Percentiles rank a stretch among this genome's conserved stretches.
Evolutionary conservation across 2,797 vertebrate genomes (phyloP).

Genomic region (Macrochelys suwanniensis): DNA sequence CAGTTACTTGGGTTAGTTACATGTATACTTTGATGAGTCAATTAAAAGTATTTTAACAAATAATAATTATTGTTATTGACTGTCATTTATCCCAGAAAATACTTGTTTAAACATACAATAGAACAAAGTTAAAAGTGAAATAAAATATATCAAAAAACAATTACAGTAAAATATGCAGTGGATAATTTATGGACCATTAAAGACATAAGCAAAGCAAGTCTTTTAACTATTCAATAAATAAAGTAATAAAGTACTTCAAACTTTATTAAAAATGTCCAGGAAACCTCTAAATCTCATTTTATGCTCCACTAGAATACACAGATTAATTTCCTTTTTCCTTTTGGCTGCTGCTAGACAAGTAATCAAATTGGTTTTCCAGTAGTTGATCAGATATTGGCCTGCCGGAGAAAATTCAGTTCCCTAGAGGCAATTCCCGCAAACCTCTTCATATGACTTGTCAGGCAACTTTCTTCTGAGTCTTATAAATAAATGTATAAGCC

Average conservation of each 20-base stretch:
- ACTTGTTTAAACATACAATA: not conserved
- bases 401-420: not conserved
- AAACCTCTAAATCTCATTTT: slow-evolving; percentile 56
- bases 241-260: slow-evolving; percentile 35
- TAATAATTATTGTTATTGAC: not conserved
- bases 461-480: not conserved
- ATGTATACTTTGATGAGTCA: not conserved
- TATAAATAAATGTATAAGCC: not conserved
- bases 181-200: slow-evolving; percentile 48
- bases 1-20: not conserved
- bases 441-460: not conserved
- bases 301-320: not conserved
- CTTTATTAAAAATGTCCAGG: slow-evolving; percentile 52
- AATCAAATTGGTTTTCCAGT: slow-evolving; percentile 10
- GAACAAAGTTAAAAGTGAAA: slow-evolving; percentile 12
- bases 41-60: not conserved
- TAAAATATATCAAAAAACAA: not conserved
- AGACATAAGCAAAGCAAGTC: slow-evolving; percentile 15
- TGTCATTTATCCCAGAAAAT: not conserved
- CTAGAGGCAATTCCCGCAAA: not conserved
- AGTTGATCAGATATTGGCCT: not conserved
- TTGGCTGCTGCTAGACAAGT: slow-evolving; percentile 12
- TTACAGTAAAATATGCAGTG: not conserved
- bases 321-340: slow-evolving; percentile 11
- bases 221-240: slow-evolving; percentile 39